Evolutionary conservation across 2,113 vertebrate species (phyloP), one percentile per base, ranked within the genome.

Genomic region (Nanorana parkeri): DNA sequence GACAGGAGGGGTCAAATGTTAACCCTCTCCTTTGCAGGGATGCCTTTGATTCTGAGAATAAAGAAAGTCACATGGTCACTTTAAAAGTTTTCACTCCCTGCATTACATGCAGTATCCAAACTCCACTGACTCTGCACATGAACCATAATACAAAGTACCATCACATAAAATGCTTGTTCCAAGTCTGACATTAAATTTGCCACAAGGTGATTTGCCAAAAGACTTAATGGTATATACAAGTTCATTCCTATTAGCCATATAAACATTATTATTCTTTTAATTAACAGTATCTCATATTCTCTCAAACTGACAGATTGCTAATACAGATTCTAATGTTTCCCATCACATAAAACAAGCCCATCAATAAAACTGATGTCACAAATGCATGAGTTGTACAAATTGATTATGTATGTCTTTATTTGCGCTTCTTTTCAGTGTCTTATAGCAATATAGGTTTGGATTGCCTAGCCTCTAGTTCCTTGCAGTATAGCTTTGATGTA

Each of bases 361-460:
- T 78, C 74, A 77, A 51, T 77, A 77, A 20, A 21, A 21, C 24
- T 55, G 73, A 61, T 76, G 60, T 52, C 61, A 66, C 36, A 24
- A 68, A 32, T 36, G 2, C 5, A 32, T 36, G 24, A 17, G 13
- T 20, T 60, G 26, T 47, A 47, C 41, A 8, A 47, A 47, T 47
- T 47, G 41, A 66, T 36, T 20, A 15, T 29, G 63, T 5, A 36
- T 67, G 29, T 36, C 41, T 36, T 56, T 36, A n/a, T 32, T 24
- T 32, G 24, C 17, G 36, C 24, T 66, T 66, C 17, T 66, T 66
- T 28, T 28, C 26, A 7, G 11, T 66, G 19, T 77, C 32, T 66
- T 15, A 3, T 36, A 67, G 41, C 28, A 56, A 72, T 81, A 65
- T 64, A 73, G 41, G 63, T 63, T 71, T 52, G 29, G 72, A 26